Base-by-base conservation (phyloP, 1,140 invertebrate species). In the Magallana angulata region DNA sequence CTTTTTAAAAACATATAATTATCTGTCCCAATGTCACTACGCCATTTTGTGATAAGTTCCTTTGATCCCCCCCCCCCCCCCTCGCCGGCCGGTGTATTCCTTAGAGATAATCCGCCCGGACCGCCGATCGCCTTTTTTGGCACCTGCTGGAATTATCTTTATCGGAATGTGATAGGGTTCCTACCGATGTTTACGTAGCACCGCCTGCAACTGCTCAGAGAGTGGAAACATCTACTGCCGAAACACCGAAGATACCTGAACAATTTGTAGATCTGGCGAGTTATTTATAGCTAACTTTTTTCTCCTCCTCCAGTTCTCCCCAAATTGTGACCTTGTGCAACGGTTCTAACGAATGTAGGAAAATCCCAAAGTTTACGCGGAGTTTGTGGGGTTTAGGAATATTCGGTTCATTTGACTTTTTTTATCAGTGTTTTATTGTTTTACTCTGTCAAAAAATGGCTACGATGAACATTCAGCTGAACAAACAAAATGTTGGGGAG, bases 401-500 rank as follows among this genome's bases (percentile, higher is more conserved):
- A 14, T 62, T 12, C n/a, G 3, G 6, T 62, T 12, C 1, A 62
- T 62, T 62, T 16, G 0, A 12, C n/a, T 12, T 11, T 30, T 24
- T 76, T 30, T 76, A 30, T 30, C 12, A 30, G 68, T 76, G 68
- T 16, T n/a, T 16, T 62, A 16, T 62, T 6, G 0, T 62, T 62
- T 24, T 76, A 30, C 3, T 36, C 14, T 76, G 36, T 30, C 1
- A 30, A 12, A 62, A 62, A n/a, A 91, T 89, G 90, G 80, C 88
- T 48, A 83, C 60, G 16, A 85, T 88, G 59, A 85, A 88, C n/a
- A 89, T 92, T 16, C 87, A 90, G 30, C 64, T 92, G 6, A 89
- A 88, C 24, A 85, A 97, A 93, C 96, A 96, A 90, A 97, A 97
- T 92, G 96, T 97, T 62, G 96, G 97, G 89, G 93, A 94, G n/a